Evolutionary conservation across 2,113 vertebrate species (phyloP).

Genomic region (Eudorcas thomsonii): DNA sequence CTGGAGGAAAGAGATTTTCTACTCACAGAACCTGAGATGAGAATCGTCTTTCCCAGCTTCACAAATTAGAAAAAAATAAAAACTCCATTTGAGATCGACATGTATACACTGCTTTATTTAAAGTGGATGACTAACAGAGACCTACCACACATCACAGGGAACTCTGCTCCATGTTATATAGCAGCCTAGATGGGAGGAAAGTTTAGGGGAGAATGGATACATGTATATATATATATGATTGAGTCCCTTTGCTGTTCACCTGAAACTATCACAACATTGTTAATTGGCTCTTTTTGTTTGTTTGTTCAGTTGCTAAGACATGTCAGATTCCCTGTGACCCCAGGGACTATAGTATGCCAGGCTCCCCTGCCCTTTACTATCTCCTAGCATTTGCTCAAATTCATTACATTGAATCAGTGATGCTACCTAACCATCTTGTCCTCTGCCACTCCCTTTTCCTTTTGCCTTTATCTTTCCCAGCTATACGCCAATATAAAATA

Average conservation of each 20-base stretch:
- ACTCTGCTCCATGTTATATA: neutral
- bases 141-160: neutral
- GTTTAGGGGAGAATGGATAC: neutral
- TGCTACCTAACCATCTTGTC: neutral
- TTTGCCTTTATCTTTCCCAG: neutral
- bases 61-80: neutral
- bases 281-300: neutral
- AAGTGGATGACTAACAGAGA: neutral
- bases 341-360: neutral
- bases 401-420: neutral
- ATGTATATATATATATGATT: neutral
- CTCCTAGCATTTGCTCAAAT: neutral
- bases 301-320: neutral
- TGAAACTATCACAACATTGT: neutral
- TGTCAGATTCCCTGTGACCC: neutral
- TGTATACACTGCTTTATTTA: neutral
- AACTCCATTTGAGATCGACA: neutral
- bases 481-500: neutral
- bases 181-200: neutral
- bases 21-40: slow-evolving; percentile 22
- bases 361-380: neutral
- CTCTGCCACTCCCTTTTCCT: neutral
- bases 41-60: neutral
- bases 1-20: slow-evolving; percentile 35
- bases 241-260: neutral